phyloP scores from a whole-genome alignment of 2,888 invertebrate genomes.

The Petrolisthes manimaculis region DNA sequence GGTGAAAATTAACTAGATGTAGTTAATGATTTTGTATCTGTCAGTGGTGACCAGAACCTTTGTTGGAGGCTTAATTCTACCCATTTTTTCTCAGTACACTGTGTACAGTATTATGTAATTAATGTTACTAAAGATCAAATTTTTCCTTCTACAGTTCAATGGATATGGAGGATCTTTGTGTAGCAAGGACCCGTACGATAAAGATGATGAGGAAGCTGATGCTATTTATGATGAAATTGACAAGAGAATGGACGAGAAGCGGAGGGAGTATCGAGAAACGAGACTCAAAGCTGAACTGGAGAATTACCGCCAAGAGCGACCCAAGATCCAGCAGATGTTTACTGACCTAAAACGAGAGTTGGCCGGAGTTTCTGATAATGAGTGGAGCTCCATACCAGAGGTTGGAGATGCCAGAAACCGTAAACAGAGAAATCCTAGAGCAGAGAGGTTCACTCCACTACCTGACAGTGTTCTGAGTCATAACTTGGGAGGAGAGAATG shows the following conservation, averaged over 20 bases:
- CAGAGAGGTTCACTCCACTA: slow-evolving; percentile 93
- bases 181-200: slow-evolving; percentile 99
- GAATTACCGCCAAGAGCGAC: slow-evolving; percentile 95
- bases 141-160: slow-evolving; percentile 77
- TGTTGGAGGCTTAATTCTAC: background rate
- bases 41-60: background rate
- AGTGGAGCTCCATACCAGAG: slow-evolving; percentile 98
- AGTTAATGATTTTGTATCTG: too few species aligned
- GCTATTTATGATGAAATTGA: slow-evolving; percentile 98
- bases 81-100: background rate
- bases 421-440: slow-evolving; percentile 90
- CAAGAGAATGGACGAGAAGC: slow-evolving; percentile 98
- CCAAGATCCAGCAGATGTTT: slow-evolving; percentile 99
- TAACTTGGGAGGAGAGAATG: slow-evolving; percentile 85
- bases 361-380: slow-evolving; percentile 87
- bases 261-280: slow-evolving; percentile 94
- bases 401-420: slow-evolving; percentile 99
- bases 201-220: slow-evolving; percentile 99
- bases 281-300: slow-evolving; percentile 88
- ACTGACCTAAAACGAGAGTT: slow-evolving; percentile 94
- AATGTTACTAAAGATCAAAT: too few species aligned
- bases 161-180: slow-evolving; percentile 99
- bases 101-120: background rate
- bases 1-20: too few species aligned
- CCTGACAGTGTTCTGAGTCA: slow-evolving; percentile 94